These are phyloP conservation scores for Diadromus collaris DNA, from an alignment of 2,888 invertebrate species.

Conservation along the genomic window DNA sequence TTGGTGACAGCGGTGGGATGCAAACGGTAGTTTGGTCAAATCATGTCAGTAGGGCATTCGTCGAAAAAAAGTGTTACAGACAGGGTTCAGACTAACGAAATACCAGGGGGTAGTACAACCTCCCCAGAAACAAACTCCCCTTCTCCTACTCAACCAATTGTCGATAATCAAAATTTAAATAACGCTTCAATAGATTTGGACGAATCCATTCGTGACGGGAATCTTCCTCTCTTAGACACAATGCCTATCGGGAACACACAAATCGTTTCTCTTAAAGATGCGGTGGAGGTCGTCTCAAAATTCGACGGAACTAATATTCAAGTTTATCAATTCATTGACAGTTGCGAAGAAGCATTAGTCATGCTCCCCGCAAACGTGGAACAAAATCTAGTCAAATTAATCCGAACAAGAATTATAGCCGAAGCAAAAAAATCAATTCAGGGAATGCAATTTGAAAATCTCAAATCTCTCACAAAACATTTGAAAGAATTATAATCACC, in stretches of 20 bases:
- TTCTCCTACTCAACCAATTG: no score
- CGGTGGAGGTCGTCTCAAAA: slow-evolving; percentile 24
- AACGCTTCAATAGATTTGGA: background rate
- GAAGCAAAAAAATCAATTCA: background rate
- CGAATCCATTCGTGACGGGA: background rate
- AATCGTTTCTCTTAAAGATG: slow-evolving; percentile 47
- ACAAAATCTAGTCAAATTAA: slow-evolving; percentile 26
- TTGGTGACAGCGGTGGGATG: no score
- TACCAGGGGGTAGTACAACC: no score
- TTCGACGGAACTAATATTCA: slow-evolving; percentile 45
- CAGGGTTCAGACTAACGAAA: no score
- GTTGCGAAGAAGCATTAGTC: slow-evolving; percentile 23
- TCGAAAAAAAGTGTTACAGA: no score
- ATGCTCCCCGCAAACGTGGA: slow-evolving; percentile 29
- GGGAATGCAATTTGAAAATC: background rate
- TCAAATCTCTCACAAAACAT: background rate
- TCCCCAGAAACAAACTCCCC: no score
- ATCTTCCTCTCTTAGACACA: background rate
- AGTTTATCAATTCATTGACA: slow-evolving; percentile 35
- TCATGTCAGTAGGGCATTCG: no score
- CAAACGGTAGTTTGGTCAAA: no score
- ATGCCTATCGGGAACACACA: slow-evolving; percentile 36
- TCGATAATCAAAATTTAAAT: background rate
- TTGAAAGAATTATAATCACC: slow-evolving; percentile 22
- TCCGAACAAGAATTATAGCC: slow-evolving; percentile 9